Evolutionary conservation across 1,140 invertebrate species (phyloP).

Genomic region (Globodera rostochiensis): DNA sequence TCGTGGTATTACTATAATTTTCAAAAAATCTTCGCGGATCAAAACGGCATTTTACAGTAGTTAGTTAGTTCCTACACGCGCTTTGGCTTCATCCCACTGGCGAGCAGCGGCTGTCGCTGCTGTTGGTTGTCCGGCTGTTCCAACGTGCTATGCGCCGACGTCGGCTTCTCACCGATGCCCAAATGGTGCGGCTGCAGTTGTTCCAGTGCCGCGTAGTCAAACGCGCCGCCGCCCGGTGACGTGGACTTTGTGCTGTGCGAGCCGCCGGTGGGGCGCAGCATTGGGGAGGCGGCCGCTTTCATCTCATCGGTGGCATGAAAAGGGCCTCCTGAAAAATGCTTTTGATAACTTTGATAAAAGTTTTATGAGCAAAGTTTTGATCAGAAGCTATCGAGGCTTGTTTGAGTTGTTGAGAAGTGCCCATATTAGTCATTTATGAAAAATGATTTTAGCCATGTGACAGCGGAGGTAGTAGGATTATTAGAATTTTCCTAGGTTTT

Average conservation of each 20-base stretch:
- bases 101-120: background rate
- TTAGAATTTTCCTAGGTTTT: too few relatives aligned
- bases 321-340: background rate
- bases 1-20: too few relatives aligned
- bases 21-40: too few relatives aligned
- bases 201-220: conserved; percentile 6
- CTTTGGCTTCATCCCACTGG: conserved; percentile 2
- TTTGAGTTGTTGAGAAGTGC: too few relatives aligned
- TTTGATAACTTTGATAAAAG: too few relatives aligned
- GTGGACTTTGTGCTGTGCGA: conserved; percentile 38
- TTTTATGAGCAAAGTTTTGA: too few relatives aligned
- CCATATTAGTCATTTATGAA: background rate
- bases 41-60: too few relatives aligned
- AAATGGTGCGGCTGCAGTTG: conserved; percentile 13
- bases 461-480: too few relatives aligned
- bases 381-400: too few relatives aligned
- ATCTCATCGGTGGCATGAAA: conserved; percentile 16
- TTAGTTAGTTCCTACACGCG: background rate
- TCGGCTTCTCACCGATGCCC: conserved; percentile 2
- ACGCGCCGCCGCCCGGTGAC: conserved; percentile 26
- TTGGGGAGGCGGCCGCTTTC: conserved; percentile 7
- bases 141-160: background rate
- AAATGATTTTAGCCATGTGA: background rate
- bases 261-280: conserved; percentile 17
- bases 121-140: conserved; percentile 7